Conservation (phyloP, 2,888 invertebrate genomes). For the Cheilosia grossa region DNA sequence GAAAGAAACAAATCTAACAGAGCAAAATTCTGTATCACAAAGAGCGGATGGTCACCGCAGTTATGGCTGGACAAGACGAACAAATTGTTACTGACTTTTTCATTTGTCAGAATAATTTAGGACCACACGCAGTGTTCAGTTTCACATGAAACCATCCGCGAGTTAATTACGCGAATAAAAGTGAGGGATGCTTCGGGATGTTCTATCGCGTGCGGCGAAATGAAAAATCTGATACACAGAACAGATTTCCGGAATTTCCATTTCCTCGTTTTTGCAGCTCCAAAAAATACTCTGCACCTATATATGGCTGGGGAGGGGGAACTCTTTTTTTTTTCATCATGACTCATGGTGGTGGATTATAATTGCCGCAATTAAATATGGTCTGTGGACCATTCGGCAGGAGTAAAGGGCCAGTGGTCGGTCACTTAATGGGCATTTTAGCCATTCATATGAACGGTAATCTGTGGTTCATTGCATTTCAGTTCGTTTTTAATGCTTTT, state of each 20-base stretch:
- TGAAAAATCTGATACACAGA: conserved; percentile 60
- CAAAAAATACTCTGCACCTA: conserved; percentile 9
- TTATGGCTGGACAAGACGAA: conserved; percentile 8
- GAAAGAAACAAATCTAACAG: too few relatives aligned
- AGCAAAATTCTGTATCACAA: too few relatives aligned
- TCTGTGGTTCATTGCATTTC: conserved; percentile 74
- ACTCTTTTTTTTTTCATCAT: conserved; percentile 8
- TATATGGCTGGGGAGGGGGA: background rate
- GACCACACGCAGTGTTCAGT: conserved; percentile 39
- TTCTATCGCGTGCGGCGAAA: conserved; percentile 17
- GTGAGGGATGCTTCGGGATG: conserved; percentile 41
- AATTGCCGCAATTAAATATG: conserved; percentile 74
- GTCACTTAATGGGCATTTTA: conserved; percentile 70
- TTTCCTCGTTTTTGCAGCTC: conserved; percentile 20
- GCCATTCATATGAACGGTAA: conserved; percentile 67
- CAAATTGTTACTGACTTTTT: conserved; percentile 39
- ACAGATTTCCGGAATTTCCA: conserved; percentile 52
- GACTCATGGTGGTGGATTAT: conserved; percentile 45
- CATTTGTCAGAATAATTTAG: conserved; percentile 69
- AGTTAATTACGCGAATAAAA: conserved; percentile 73
- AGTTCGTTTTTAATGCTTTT: conserved; percentile 63
- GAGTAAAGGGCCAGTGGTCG: conserved; percentile 48
- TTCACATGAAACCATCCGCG: conserved; percentile 56
- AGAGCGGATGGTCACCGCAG: too few relatives aligned
- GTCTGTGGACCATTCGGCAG: conserved; percentile 37